Evolutionary conservation across 64 coral and sea anemone species (phyloP), one percentile per base, ranked within the genome.

Genomic region (Dendronephthya gigantea): DNA sequence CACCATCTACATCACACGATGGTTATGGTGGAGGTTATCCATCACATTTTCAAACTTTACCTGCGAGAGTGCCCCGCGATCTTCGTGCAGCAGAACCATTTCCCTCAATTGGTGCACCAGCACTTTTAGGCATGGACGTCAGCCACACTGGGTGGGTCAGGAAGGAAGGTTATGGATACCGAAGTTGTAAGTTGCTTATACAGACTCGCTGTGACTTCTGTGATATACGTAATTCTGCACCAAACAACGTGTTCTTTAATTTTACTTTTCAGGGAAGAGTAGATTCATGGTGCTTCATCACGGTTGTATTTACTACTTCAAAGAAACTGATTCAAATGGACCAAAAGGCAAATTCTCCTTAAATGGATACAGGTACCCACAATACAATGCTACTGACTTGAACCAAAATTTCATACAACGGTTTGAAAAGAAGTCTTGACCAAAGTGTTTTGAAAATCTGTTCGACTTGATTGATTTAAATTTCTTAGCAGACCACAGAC

Each of bases 271-370:
- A 79, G 72, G 72, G 72, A 79, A 35, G 29, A 79, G 36, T 34
- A 79, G 72, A 79, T 79, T 79, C 72, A 79, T 79, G 72, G 72
- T 79, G 34, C 72, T 79, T 34, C 72, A 79, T 39, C 72, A 79
- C 36, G 72, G 72, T 34, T 36, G 72, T 39, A 79, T 79, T 0
- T 79, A 79, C 72, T 79, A 79, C 32, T 79, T 79, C 8, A 79
- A 79, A 39, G 72, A 39, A 1, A 79, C 72, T 15, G 32, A 79
- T 79, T 79, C 72, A 33, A 39, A 34, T 36, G 29, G 9, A 16
- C 72, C 72, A 79, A 79, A 79, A 79, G 72, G 72, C 34, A 79
- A 79, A 19, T 79, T 79, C 36, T 19, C 72, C 0, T 79, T 79
- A 35, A 79, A 79, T 79, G 72, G 72, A 34, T 79, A 39, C 72